Evolutionary conservation across 2,113 vertebrate species (phyloP).

Genomic region (Vulpes ferrilata): DNA sequence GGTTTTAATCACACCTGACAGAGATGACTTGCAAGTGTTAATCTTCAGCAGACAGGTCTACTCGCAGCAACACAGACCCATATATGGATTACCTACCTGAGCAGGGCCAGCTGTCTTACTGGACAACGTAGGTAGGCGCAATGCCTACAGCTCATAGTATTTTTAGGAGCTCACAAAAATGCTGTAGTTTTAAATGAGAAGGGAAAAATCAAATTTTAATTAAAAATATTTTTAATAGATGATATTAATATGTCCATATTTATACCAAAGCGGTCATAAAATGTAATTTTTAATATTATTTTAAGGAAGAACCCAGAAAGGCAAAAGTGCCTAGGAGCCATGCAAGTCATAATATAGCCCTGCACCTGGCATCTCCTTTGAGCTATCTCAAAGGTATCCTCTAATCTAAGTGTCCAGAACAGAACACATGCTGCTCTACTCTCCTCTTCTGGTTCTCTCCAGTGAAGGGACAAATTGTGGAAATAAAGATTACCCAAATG

Average conservation of each 20-base stretch:
- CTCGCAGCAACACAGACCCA: accelerated
- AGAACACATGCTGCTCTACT: background rate
- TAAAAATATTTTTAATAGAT: background rate
- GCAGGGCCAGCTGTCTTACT: background rate
- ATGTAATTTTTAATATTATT: constrained; percentile 12
- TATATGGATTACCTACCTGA: background rate
- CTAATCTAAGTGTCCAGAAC: background rate
- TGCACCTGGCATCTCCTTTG: background rate
- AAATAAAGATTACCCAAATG: background rate
- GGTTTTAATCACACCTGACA: background rate
- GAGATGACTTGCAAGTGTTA: background rate
- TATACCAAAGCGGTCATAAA: background rate
- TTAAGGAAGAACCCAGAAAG: background rate
- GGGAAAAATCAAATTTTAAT: background rate
- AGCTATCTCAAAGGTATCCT: background rate
- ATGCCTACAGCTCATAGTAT: background rate
- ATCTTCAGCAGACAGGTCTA: background rate
- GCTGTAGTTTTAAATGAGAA: background rate
- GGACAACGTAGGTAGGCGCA: background rate
- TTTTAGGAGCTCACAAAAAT: background rate
- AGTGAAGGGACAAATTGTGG: background rate
- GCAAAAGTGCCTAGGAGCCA: background rate
- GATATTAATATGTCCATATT: background rate
- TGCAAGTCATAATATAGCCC: background rate
- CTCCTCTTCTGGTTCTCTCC: background rate